These are phyloP conservation scores for Pipistrellus kuhlii DNA, from an alignment of 2,797 vertebrate genomes.

Conservation along the genomic window DNA sequence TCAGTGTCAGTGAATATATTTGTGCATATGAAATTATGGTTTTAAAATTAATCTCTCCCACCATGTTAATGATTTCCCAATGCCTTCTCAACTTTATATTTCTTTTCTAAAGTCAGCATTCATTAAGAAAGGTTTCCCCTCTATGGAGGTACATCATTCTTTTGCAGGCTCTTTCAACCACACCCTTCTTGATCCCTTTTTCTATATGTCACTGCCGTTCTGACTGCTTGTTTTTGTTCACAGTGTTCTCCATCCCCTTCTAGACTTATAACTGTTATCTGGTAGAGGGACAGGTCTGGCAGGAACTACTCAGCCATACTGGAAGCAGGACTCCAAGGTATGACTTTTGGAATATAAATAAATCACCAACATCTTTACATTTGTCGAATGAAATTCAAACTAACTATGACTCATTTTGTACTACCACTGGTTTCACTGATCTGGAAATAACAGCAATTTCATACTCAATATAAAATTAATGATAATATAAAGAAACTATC, in stretches of 20 bases:
- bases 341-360: slow-evolving; percentile 50
- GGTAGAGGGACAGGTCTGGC: neutral
- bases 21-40: neutral
- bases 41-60: neutral
- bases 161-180: neutral
- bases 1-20: neutral
- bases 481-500: slow-evolving; percentile 21
- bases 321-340: neutral
- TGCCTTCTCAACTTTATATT: neutral
- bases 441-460: slow-evolving; percentile 63
- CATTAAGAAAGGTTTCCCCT: neutral
- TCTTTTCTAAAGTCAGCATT: neutral
- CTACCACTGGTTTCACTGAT: slow-evolving; percentile 27
- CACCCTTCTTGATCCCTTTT: neutral
- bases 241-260: neutral
- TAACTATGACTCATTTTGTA: slow-evolving; percentile 18
- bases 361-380: neutral
- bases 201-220: neutral
- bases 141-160: neutral
- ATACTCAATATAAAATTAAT: slow-evolving; percentile 35
- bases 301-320: neutral
- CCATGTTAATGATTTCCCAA: neutral
- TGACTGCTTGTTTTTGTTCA: neutral
- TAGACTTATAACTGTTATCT: neutral
- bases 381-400: slow-evolving; percentile 61